Evolutionary conservation across 2,797 vertebrate genomes (phyloP).

Genomic region (Crypturellus tataupa): DNA sequence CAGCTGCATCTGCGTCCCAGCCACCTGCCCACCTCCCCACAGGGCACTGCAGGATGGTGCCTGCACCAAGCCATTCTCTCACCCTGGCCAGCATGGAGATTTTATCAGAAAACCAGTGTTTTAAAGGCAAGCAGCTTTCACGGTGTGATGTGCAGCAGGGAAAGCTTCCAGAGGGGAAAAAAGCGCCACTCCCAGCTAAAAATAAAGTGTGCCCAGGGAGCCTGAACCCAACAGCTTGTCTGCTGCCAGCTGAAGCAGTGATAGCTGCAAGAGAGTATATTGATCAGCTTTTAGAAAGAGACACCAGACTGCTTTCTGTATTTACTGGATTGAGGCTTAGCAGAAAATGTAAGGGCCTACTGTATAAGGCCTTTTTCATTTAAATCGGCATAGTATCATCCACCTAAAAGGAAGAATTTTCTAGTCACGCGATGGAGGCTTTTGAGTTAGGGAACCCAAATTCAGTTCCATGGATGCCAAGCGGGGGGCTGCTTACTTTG

Average conservation of each 20-base stretch:
- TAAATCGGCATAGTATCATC: neutral
- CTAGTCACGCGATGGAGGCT: rapidly evolving
- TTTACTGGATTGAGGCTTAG: neutral
- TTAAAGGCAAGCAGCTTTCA: conserved; percentile 38
- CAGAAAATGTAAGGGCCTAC: neutral
- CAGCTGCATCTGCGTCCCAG: rapidly evolving
- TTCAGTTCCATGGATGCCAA: neutral
- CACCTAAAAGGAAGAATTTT: neutral
- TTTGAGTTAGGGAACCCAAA: rapidly evolving
- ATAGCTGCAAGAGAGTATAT: conserved; percentile 14
- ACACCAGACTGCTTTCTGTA: neutral
- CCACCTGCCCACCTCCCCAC: neutral
- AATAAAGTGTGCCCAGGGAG: conserved; percentile 59
- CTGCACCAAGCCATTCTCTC: neutral
- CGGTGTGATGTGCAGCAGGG: neutral
- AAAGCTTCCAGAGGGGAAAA: conserved; percentile 58
- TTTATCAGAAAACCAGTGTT: conserved; percentile 41
- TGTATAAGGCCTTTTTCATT: neutral
- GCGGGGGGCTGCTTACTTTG: neutral
- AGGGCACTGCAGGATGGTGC: neutral
- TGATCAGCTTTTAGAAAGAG: conserved; percentile 17
- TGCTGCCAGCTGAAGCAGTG: conserved; percentile 25
- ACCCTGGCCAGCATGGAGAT: neutral
- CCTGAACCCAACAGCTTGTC: conserved; percentile 41
- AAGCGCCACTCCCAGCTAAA: conserved; percentile 55